Percentiles rank a stretch among this genome's conserved stretches.
phyloP scores from a whole-genome alignment of 1,140 invertebrate genomes.

The Cheumatopsyche charites region DNA sequence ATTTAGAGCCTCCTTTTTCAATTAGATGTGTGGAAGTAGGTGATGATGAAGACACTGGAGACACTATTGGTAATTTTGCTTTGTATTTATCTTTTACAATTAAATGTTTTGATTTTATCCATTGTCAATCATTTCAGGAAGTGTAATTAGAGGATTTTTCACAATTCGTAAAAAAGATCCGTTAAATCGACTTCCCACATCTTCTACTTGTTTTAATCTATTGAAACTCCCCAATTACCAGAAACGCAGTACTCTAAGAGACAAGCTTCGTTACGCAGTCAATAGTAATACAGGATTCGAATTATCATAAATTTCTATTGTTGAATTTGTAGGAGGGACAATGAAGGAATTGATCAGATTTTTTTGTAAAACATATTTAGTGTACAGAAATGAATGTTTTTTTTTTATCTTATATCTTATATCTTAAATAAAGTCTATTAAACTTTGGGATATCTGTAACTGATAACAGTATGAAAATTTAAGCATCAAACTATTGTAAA shows the following conservation, averaged over 20 bases:
- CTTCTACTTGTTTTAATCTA: constrained; percentile 99
- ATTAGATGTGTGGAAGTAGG: constrained; percentile 98
- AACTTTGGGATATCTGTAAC: no score
- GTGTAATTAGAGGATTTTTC: constrained; percentile 97
- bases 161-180: constrained; percentile 96
- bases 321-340: not conserved
- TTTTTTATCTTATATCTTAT: no score
- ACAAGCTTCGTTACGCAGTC: constrained; percentile 97
- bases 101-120: constrained; percentile 19
- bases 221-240: constrained; percentile 99
- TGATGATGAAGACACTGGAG: constrained; percentile 97
- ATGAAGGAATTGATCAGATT: not conserved
- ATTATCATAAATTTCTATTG: constrained; percentile 72
- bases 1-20: constrained; percentile 97
- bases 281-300: constrained; percentile 99
- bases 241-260: constrained; percentile 91
- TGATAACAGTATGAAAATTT: no score
- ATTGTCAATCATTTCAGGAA: no score
- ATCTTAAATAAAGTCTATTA: no score
- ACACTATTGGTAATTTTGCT: constrained; percentile 79
- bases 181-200: constrained; percentile 93
- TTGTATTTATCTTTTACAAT: constrained; percentile 34
- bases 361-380: no score
- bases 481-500: no score
- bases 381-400: no score